Base-by-base conservation (phyloP, 2,797 vertebrate genomes). In the Sebastolobus alascanus region DNA sequence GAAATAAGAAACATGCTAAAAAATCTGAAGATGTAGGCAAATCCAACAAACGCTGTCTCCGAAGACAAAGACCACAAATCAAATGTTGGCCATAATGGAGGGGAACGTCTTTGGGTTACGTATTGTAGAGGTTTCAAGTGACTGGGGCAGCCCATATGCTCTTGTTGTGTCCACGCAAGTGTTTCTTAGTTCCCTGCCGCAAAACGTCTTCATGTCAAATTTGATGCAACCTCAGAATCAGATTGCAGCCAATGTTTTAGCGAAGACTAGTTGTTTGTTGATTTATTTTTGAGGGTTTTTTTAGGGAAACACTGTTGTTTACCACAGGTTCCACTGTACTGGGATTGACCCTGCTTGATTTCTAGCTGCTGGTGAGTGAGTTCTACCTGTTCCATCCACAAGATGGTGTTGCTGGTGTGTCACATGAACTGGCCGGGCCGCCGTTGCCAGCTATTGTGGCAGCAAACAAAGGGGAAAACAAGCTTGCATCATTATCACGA, bases 351-450 rank as follows among this genome's bases (percentile, higher is more conserved):
- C 25, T 12, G 63, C 25, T 37, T 22, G 65, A 64, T 50, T 71
- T 33, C 22, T n/a, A 18, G 40, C 14, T 33, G 33, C 68, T 46
- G n/a, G 33, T 22, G 71, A 31, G 59, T 68, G 83, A 82, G 68
- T 78, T 87, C 5, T 86, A 84, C 77, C 79, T 22, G 70, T 6
- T 18, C 13, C 4, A 12, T 89, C 94, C 95, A 96, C 95, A 89
- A 94, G 96, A 94, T 96, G 95, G 94, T 55, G 93, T 56, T 92
- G 89, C 88, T 76, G 85, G 66, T 66, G 85, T 89, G 70, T 82
- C 38, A 7, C 73, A 75, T 50, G 33, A 14, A 56, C 43, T 0
- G n/a, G 14, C 11, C 4, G 0, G 54, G 40, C 50, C 10, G 20
- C 33, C 33, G 46, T 25, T 1, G 38, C 63, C 52, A 25, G 60